Evolutionary conservation across 2,113 vertebrate species (phyloP).

Genomic region (Chionomys nivalis): DNA sequence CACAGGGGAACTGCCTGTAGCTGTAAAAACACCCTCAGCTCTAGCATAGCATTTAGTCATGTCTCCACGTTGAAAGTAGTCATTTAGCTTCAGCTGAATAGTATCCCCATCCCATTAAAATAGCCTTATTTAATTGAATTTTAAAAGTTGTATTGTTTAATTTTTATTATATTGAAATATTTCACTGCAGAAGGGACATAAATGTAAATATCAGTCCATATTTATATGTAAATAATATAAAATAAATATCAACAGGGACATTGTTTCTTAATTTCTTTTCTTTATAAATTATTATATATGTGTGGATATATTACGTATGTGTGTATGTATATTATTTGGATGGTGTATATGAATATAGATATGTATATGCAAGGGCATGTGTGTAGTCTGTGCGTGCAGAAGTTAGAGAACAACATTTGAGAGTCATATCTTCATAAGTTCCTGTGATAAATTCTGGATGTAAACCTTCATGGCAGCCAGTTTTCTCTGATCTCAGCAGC

Average conservation of each 20-base stretch:
- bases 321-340: not conserved
- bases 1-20: not conserved
- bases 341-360: not conserved
- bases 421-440: no score
- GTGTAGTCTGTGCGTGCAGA: not conserved
- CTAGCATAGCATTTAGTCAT: fast-evolving
- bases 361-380: not conserved
- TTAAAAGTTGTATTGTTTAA: not conserved
- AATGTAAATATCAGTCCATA: not conserved
- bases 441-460: not conserved
- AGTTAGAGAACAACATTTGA: not conserved
- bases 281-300: not conserved
- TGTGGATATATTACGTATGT: not conserved
- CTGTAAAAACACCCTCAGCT: no score
- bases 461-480: no score
- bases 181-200: not conserved
- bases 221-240: not conserved
- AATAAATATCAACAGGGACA: not conserved
- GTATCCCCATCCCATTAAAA: not conserved
- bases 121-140: not conserved
- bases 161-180: not conserved
- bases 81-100: not conserved
- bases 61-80: not conserved
- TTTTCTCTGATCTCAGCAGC: not conserved
- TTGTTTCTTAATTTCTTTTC: not conserved